Conservation (phyloP, 2,888 invertebrate species). For the Microchrysa polita region DNA sequence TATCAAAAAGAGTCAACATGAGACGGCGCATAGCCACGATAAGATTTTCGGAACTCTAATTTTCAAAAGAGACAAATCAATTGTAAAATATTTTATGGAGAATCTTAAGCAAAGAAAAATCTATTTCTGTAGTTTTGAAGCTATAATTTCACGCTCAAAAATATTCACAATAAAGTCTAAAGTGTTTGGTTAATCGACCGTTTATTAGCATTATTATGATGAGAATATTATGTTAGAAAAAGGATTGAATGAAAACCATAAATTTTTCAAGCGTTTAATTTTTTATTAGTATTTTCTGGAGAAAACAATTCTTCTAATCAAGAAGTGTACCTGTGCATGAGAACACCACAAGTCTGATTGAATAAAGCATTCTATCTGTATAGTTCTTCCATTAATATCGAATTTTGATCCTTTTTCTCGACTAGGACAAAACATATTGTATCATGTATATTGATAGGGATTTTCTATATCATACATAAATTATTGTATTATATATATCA, state of each 20-base stretch:
- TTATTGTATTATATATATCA: neutral
- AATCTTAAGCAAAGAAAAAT: no score
- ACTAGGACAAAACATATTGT: neutral
- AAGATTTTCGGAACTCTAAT: no score
- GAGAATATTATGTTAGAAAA: no score
- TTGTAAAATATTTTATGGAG: no score
- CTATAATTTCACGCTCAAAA: conserved; percentile 9
- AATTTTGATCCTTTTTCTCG: no score
- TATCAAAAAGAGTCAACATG: neutral
- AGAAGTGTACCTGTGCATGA: neutral
- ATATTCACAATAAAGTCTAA: conserved; percentile 21
- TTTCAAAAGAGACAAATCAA: no score
- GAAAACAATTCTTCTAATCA: no score
- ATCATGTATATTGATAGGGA: neutral
- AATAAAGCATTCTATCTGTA: conserved; percentile 9
- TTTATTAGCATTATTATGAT: neutral
- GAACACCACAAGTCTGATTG: neutral
- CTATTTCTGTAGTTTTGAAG: no score
- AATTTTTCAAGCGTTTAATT: conserved; percentile 19
- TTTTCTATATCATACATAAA: neutral
- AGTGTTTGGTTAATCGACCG: conserved; percentile 6
- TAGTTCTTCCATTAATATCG: no score
- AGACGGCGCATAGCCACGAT: no score
- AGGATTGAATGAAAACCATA: conserved; percentile 11
- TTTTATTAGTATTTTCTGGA: neutral